Evolutionary conservation across 2,797 vertebrate genomes (phyloP), one percentile per base, ranked within the genome.

Genomic region (Oceanodroma leucorhoa): DNA sequence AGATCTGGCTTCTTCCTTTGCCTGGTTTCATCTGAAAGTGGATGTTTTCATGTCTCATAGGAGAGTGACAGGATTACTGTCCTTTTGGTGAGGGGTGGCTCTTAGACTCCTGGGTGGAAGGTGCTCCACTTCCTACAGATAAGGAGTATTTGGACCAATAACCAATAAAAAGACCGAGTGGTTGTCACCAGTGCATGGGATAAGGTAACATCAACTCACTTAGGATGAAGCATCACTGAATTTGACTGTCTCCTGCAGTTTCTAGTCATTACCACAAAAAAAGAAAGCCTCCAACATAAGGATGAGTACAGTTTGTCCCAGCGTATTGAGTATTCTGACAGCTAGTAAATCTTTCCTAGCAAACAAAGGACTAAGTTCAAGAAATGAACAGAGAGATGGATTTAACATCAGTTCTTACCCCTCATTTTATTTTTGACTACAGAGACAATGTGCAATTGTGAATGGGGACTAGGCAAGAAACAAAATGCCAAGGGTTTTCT

Each of bases 381-480:
- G 41, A 81, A 77, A 66, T 9, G 0, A 78, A 54, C 1, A 46
- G 11, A 11, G 3, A 46, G 6, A 17, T 0, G 0, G 45, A 34
- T 65, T 71, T 75, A 62, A 36, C 32, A 45, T 10, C 5, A 38
- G 10, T 75, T 46, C 34, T 87, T 55, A 54, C 5, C 13, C n/a
- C 43, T 57, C 30, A 30, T 41, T 76, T 61, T 55, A 54, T 36
- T 91, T 65, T 82, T 91, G 2, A 45, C 46, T 51, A 8, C 5
- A 29, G 51, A 20, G 19, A 58, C 29, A 57, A 9, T 22, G 5
- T 14, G 8, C 14, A 87, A 34, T 9, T n/a, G 12, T 64, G 18
- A 6, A 40, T 40, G 30, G 32, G 51, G 54, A 53, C 3, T 10
- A 71, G 18, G 7, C 12, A 83, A 85, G 81, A 94, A 87, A 57